A percentile compares a stretch with the other conserved stretches of the same genome.
phyloP scores from a whole-genome alignment of 2,797 vertebrate species.

The Thalassophryne amazonica region DNA sequence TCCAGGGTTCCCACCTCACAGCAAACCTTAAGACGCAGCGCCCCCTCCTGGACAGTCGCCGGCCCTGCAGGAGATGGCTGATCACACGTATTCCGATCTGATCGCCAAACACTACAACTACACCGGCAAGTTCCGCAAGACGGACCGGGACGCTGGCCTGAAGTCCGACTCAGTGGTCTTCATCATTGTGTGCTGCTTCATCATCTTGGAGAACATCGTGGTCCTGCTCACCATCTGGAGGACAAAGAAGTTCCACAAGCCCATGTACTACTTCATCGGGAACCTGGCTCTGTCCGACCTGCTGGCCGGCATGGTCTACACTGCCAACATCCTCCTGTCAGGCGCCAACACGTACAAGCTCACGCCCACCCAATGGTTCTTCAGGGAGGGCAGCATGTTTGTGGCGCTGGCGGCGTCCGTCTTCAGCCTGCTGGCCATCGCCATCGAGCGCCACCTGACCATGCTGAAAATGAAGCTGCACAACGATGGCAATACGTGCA shows the following conservation, averaged over 20 bases:
- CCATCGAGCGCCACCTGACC: slow-evolving; percentile 95
- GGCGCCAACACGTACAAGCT: slow-evolving; percentile 92
- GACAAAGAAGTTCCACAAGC: slow-evolving; percentile 98
- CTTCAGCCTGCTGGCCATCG: slow-evolving; percentile 95
- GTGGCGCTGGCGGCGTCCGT: slow-evolving; percentile 94
- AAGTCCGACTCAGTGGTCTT: slow-evolving; percentile 91
- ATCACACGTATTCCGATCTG: slow-evolving; percentile 81
- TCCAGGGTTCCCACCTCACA: slow-evolving; percentile 47
- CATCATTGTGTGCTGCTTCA: slow-evolving; percentile 96
- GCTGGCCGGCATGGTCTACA: slow-evolving; percentile 92
- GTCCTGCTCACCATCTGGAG: slow-evolving; percentile 96
- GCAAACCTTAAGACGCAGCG: slow-evolving; percentile 44
- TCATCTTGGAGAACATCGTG: slow-evolving; percentile 94
- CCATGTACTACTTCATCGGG: slow-evolving; percentile 99
- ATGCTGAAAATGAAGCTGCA: slow-evolving; percentile 98
- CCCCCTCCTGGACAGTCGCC: slow-evolving; percentile 37
- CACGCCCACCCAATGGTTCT: slow-evolving; percentile 91
- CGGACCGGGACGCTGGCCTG: slow-evolving; percentile 79
- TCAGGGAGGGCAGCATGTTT: slow-evolving; percentile 96
- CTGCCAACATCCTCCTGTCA: slow-evolving; percentile 91
- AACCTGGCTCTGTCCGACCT: slow-evolving; percentile 98
- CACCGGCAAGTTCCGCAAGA: slow-evolving; percentile 89
- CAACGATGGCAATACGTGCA: slow-evolving; percentile 89
- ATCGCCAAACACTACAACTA: slow-evolving; percentile 95
- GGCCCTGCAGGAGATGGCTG: slow-evolving; percentile 71